These are phyloP conservation scores for Chloroclysta siterata DNA, from an alignment of 2,888 invertebrate species.

Conservation along the genomic window DNA sequence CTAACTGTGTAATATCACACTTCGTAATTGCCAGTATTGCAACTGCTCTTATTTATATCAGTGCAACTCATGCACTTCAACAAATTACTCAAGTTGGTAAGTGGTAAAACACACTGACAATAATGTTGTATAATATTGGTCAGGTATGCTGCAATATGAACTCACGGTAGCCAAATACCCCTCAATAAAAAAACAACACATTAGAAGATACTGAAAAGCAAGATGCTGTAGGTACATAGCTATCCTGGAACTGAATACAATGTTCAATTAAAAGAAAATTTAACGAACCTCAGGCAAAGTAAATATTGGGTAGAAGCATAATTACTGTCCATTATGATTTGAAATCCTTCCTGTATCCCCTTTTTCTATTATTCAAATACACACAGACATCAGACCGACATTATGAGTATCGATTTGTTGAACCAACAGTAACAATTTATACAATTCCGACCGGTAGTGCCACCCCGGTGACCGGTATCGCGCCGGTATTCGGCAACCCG, in stretches of 20 bases:
- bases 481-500: conserved; percentile 17
- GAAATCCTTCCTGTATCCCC: not conserved
- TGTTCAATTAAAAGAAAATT: no score
- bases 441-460: conserved; percentile 3
- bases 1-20: conserved; percentile 2
- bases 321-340: not conserved
- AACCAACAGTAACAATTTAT: not conserved
- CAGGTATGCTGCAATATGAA: not conserved
- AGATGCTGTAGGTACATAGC: no score
- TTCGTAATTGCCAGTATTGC: not conserved
- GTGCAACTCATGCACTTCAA: conserved; percentile 1
- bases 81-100: not conserved
- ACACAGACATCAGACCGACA: not conserved
- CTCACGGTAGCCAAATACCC: no score
- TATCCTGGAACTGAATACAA: no score
- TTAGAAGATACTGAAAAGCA: no score
- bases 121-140: not conserved
- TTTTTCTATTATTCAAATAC: no score
- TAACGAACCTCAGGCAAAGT: no score
- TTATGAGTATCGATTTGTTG: conserved; percentile 1
- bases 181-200: no score
- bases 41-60: not conserved
- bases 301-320: not conserved
- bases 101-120: not conserved
- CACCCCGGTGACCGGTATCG: not conserved